phyloP scores from a whole-genome alignment of 2,888 invertebrate genomes.

The Lomographa bimaculata region DNA sequence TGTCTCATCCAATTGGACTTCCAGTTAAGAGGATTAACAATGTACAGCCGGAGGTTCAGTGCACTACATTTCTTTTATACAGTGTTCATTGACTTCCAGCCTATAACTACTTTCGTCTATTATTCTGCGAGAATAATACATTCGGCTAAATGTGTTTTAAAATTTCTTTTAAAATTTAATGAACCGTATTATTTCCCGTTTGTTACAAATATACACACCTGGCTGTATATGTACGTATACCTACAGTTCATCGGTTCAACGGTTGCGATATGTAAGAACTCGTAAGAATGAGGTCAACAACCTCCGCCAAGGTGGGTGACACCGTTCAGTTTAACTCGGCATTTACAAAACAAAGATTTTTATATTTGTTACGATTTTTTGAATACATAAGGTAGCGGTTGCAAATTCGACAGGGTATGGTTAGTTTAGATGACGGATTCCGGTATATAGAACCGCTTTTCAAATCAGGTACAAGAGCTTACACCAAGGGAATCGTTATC shows the following conservation, averaged over 20 bases:
- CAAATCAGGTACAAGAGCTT: too few relatives aligned
- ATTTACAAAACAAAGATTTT: constrained; percentile 31
- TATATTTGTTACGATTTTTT: constrained; percentile 24
- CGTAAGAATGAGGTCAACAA: constrained; percentile 65
- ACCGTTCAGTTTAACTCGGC: constrained; percentile 48
- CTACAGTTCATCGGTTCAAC: constrained; percentile 55
- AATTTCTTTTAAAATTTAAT: constrained; percentile 62
- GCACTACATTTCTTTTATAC: constrained; percentile 22
- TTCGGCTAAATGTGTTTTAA: constrained; percentile 22
- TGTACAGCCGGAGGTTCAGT: constrained; percentile 16
- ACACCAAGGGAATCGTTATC: too few relatives aligned
- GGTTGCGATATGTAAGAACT: constrained; percentile 63
- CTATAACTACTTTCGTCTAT: constrained; percentile 23
- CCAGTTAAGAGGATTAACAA: constrained; percentile 10
- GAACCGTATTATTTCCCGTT: constrained; percentile 80
- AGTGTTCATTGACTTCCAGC: constrained; percentile 25
- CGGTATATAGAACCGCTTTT: constrained; percentile 21
- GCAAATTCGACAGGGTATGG: constrained; percentile 20
- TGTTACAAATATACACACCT: constrained; percentile 47
- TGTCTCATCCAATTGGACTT: too few relatives aligned
- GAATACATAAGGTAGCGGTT: constrained; percentile 19
- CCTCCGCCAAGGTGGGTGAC: constrained; percentile 61
- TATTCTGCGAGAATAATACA: constrained; percentile 20
- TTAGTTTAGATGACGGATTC: constrained; percentile 16
- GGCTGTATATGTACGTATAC: constrained; percentile 39